phyloP scores from a whole-genome alignment of 2,888 invertebrate genomes.

The Allolobophora icterica region DNA sequence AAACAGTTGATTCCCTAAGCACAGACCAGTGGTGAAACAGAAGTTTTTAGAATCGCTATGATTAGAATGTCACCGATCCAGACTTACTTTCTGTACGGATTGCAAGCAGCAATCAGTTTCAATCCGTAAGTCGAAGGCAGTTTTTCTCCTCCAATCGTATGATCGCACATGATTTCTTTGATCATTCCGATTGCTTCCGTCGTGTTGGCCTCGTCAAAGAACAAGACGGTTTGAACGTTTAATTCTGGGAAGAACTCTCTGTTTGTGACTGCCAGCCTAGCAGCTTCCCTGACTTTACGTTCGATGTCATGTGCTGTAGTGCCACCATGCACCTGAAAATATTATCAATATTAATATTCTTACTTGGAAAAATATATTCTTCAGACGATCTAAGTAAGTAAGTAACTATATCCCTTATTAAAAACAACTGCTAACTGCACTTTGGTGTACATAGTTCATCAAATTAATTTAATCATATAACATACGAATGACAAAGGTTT shows the following conservation, averaged over 20 bases:
- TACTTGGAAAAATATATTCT: background rate
- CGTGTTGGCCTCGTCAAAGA: slow-evolving; percentile 64
- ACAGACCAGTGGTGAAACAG: background rate
- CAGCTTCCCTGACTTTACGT: slow-evolving; percentile 54
- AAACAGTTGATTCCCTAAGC: no score
- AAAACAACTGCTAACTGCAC: no score
- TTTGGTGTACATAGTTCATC: no score
- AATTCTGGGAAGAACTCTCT: slow-evolving; percentile 40
- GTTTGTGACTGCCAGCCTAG: slow-evolving; percentile 52
- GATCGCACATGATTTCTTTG: slow-evolving; percentile 63
- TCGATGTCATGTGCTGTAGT: slow-evolving; percentile 56
- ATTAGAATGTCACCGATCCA: background rate
- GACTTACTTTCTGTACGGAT: slow-evolving; percentile 61
- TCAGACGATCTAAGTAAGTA: no score
- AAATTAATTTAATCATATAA: no score
- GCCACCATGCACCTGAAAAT: slow-evolving; percentile 59
- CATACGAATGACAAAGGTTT: no score
- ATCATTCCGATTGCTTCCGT: slow-evolving; percentile 59
- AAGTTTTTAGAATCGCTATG: background rate
- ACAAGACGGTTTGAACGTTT: slow-evolving; percentile 56
- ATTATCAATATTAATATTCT: background rate
- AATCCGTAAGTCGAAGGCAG: slow-evolving; percentile 51
- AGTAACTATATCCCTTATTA: no score
- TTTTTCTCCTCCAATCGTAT: slow-evolving; percentile 54
- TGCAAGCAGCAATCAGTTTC: slow-evolving; percentile 62